Evolutionary conservation across 2,888 invertebrate genomes (phyloP).

Genomic region (Agrilus mali): DNA sequence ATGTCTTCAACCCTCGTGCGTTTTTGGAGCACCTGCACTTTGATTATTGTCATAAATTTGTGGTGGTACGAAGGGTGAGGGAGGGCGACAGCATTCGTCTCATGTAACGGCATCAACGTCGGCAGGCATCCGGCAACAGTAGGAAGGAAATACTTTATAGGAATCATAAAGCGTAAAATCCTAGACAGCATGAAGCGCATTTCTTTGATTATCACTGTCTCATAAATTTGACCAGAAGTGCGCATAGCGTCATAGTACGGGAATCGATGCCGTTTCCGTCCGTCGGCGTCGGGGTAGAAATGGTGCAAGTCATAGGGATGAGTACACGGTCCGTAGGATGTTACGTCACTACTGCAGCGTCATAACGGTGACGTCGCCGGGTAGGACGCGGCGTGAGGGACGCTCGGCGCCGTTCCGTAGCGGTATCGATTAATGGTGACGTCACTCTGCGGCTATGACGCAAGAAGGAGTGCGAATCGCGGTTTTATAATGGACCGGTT

Average conservation of each 20-base stretch:
- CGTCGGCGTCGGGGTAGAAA: neutral
- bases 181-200: too few species aligned
- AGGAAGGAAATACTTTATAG: too few species aligned
- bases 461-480: constrained; percentile 25
- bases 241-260: neutral
- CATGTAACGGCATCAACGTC: too few species aligned
- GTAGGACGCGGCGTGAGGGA: constrained; percentile 14
- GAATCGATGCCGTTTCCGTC: constrained; percentile 8
- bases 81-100: too few species aligned
- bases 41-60: too few species aligned
- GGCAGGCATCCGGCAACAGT: too few species aligned
- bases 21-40: too few species aligned
- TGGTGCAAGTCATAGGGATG: constrained; percentile 1
- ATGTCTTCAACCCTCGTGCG: too few species aligned
- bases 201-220: too few species aligned
- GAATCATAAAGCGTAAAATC: too few species aligned
- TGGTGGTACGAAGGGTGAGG: too few species aligned
- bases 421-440: constrained; percentile 27
- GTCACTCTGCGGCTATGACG: constrained; percentile 28
- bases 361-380: constrained; percentile 16
- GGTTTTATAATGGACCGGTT: constrained; percentile 33
- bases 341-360: constrained; percentile 19
- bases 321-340: constrained; percentile 4
- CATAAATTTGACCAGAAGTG: too few species aligned
- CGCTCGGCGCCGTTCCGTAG: constrained; percentile 21